Evolutionary conservation across 1,140 invertebrate genomes (phyloP).

Genomic region (Dreissena polymorpha): DNA sequence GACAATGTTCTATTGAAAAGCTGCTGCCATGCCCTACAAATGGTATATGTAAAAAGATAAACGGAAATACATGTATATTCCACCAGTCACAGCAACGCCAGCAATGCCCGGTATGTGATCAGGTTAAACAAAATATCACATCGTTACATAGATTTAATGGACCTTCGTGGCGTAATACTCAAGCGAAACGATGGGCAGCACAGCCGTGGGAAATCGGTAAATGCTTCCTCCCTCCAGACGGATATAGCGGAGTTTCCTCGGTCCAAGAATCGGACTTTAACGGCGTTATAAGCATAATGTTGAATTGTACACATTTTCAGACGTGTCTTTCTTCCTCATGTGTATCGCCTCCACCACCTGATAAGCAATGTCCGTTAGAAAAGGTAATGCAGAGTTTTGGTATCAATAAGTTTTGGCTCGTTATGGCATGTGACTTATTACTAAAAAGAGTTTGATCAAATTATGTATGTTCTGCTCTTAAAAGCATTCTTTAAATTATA

Average conservation of each 20-base stretch:
- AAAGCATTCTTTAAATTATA: too few species aligned
- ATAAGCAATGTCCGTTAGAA: too few species aligned
- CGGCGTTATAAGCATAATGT: not conserved
- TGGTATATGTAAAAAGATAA: not conserved
- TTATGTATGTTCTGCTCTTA: too few species aligned
- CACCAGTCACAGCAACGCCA: not conserved
- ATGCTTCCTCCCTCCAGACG: conserved; percentile 4
- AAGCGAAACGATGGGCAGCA: not conserved
- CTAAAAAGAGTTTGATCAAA: too few species aligned
- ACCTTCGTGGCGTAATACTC: not conserved
- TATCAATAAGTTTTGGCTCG: not conserved
- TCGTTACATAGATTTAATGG: not conserved
- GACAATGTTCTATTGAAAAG: not conserved
- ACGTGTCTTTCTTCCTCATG: not conserved
- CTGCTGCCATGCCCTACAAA: not conserved
- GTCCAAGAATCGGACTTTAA: not conserved
- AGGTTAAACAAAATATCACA: not conserved
- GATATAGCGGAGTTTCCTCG: not conserved
- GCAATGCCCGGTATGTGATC: not conserved
- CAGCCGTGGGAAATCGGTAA: not conserved
- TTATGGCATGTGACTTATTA: too few species aligned
- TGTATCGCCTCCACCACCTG: too few species aligned
- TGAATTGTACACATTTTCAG: not conserved
- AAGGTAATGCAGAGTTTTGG: not conserved
- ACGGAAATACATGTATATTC: not conserved